Evolutionary conservation across 2,797 vertebrate genomes (phyloP).

Genomic region (Notamacropus eugenii): DNA sequence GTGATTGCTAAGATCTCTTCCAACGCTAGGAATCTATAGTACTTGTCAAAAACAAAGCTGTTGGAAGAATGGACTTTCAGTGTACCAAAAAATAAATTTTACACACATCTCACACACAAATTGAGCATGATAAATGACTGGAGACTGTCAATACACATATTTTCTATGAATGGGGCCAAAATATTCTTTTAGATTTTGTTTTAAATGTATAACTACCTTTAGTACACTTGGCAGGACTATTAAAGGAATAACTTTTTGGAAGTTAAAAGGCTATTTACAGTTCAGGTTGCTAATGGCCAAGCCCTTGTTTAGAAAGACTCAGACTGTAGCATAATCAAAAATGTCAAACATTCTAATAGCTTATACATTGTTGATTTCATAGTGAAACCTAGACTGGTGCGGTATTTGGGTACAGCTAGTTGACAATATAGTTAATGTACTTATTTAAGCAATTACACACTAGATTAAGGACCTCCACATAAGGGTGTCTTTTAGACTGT

Average conservation of each 20-base stretch:
- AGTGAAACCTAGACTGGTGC: constrained; percentile 33
- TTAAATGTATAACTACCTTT: constrained; percentile 9
- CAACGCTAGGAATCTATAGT: constrained; percentile 3
- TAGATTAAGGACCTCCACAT: constrained; percentile 62
- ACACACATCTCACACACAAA: background rate
- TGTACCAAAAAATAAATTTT: constrained; percentile 44
- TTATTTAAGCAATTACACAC: constrained; percentile 73
- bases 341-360: constrained; percentile 2
- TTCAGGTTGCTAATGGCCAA: constrained; percentile 29
- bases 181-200: constrained; percentile 33
- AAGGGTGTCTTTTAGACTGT: constrained; percentile 17
- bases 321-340: background rate
- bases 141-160: constrained; percentile 43
- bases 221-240: background rate
- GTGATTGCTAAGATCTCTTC: background rate
- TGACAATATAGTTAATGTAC: constrained; percentile 73
- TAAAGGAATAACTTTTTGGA: constrained; percentile 14
- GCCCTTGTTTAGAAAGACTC: background rate
- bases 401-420: constrained; percentile 56
- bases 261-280: background rate
- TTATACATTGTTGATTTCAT: constrained; percentile 20
- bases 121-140: constrained; percentile 21
- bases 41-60: constrained; percentile 55
- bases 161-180: constrained; percentile 16
- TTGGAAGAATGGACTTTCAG: constrained; percentile 56